Evolutionary conservation across 2,888 invertebrate species (phyloP).

Genomic region (Rhaphigaster nebulosa): DNA sequence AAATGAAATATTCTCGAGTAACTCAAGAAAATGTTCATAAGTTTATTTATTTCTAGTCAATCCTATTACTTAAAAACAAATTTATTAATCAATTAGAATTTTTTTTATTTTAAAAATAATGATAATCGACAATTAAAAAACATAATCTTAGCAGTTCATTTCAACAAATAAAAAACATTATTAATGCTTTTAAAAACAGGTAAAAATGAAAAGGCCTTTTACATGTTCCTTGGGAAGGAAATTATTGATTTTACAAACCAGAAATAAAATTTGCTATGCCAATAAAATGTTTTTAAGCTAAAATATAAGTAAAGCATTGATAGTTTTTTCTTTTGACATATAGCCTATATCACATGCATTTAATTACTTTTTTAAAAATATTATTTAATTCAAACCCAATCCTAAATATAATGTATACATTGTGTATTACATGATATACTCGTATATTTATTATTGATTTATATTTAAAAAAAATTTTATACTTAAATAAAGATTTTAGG

Average conservation of each 20-base stretch:
- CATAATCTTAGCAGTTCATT: neutral
- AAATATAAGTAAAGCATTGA: neutral
- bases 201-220: neutral
- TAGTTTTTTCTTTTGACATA: neutral
- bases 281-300: neutral
- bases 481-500: conserved; percentile 20
- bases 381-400: neutral
- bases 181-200: neutral
- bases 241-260: neutral
- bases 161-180: neutral
- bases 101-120: neutral
- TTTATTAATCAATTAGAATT: neutral
- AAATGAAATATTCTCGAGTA: too few relatives aligned
- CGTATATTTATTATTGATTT: neutral
- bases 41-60: too few relatives aligned
- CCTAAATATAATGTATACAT: neutral
- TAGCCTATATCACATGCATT: neutral
- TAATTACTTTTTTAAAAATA: neutral
- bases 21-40: too few relatives aligned
- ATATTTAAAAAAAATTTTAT: neutral
- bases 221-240: neutral
- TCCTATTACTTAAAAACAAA: neutral
- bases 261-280: neutral
- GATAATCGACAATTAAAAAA: neutral
- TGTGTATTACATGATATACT: neutral